Percentiles rank a stretch among this genome's conserved stretches.
These are phyloP conservation scores for Neoaliturus tenellus DNA, from an alignment of 2,888 invertebrate species.

Conservation along the genomic window DNA sequence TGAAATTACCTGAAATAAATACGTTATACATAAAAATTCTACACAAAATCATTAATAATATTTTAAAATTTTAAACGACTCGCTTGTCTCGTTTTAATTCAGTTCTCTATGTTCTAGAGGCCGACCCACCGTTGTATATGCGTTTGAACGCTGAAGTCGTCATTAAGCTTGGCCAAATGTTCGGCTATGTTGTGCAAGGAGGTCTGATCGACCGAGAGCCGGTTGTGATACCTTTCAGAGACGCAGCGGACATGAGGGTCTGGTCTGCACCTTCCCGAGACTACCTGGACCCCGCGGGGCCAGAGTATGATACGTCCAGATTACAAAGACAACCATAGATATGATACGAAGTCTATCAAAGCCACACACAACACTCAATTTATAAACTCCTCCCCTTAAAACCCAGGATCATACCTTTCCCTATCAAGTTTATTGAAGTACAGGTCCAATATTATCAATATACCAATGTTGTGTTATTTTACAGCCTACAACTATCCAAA, in stretches of 20 bases:
- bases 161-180: neutral
- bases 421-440: too few relatives aligned
- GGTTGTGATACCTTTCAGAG: neutral
- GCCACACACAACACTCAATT: too few relatives aligned
- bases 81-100: too few relatives aligned
- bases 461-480: neutral
- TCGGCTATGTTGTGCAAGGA: neutral
- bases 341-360: too few relatives aligned
- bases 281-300: neutral
- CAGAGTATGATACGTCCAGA: neutral
- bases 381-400: too few relatives aligned
- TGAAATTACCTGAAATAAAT: too few relatives aligned
- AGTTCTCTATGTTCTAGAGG: neutral
- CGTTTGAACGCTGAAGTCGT: neutral
- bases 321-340: too few relatives aligned
- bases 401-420: too few relatives aligned
- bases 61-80: too few relatives aligned
- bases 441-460: too few relatives aligned
- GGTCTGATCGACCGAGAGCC: neutral
- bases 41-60: too few relatives aligned
- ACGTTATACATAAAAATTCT: too few relatives aligned
- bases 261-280: neutral
- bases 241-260: neutral
- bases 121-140: neutral
- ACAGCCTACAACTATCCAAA: neutral